phyloP scores from a whole-genome alignment of 2,888 invertebrate species.

The Chalcosyrphus nemorum region DNA sequence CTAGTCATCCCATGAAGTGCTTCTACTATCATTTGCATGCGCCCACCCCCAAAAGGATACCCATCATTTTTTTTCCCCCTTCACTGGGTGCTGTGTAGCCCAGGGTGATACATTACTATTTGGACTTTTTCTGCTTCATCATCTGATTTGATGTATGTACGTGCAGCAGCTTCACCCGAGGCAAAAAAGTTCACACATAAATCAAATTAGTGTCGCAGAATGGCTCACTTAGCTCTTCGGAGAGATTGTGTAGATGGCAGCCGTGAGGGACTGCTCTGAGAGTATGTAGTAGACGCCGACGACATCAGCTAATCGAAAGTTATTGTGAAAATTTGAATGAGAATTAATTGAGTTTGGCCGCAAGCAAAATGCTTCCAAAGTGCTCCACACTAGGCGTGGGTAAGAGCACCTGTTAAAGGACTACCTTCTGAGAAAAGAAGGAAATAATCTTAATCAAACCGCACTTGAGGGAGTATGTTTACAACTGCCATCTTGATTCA shows the following conservation, averaged over 20 bases:
- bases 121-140: constrained; percentile 57
- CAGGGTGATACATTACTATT: constrained; percentile 57
- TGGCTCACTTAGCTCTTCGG: constrained; percentile 65
- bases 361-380: constrained; percentile 46
- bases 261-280: constrained; percentile 22
- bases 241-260: constrained; percentile 11
- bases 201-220: constrained; percentile 71
- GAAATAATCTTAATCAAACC: constrained; percentile 60
- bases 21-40: constrained; percentile 42
- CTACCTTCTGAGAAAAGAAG: constrained; percentile 14
- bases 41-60: not conserved
- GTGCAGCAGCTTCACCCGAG: constrained; percentile 56
- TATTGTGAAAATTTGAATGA: constrained; percentile 72
- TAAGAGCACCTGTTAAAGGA: constrained; percentile 38
- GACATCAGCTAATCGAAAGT: constrained; percentile 70
- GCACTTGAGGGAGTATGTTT: constrained; percentile 38
- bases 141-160: constrained; percentile 65
- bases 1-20: constrained; percentile 37
- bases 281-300: constrained; percentile 36
- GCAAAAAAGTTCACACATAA: constrained; percentile 71
- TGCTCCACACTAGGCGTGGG: not conserved
- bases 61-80: not conserved
- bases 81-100: constrained; percentile 5
- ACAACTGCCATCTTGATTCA: constrained; percentile 44
- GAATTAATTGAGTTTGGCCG: constrained; percentile 73